Base-by-base conservation (phyloP, 2,888 invertebrate species). In the Myopa testacea region DNA sequence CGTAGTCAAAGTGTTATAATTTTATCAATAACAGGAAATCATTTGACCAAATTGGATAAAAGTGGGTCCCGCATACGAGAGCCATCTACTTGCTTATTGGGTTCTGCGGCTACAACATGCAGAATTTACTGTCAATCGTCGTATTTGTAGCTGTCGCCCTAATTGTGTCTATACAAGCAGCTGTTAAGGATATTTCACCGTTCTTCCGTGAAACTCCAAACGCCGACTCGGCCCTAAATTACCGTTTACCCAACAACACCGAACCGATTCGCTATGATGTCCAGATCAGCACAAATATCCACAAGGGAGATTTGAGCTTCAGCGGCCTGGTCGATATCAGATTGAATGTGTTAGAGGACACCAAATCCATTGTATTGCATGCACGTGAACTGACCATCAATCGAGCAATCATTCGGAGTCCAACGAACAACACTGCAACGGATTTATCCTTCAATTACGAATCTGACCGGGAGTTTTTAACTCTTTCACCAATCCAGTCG, bases 171-270 rank as follows among this genome's bases (percentile, higher is more conserved):
- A 26, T 65, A 4, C 55, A 80, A 1, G 79, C 79, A 3, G 80
- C 74, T 16, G 74, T 62, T 8, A 16, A 65, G 37, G 45, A 58
- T 8, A 37, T 81, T 3, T 81, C 82, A 14, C 79, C 80, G 26
- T 60, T 80, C 14, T 80, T 78, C 40, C 75, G 74, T 34, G 82
- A 80, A 62, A 76, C 50, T 58, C 78, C 78, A 8, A 80, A 79
- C 52, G 78, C 73, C 19, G 67, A 76, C 10, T 82, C 69, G 38
- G 81, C 81, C 26, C n/a, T 62, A 6, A 82, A 87, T 60, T 87
- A 91, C 88, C 89, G 91, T 38, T 88, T 93, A 76, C 93, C 93
- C 0, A 90, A 89, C 4, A 89, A 90, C 80, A 89, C 92, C 73
- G 84, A 84, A 0, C 93, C 93, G 0, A 80, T 84, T 8, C 91